These are phyloP conservation scores for Pheucticus melanocephalus DNA, from an alignment of 2,113 vertebrate genomes.

Conservation along the genomic window DNA sequence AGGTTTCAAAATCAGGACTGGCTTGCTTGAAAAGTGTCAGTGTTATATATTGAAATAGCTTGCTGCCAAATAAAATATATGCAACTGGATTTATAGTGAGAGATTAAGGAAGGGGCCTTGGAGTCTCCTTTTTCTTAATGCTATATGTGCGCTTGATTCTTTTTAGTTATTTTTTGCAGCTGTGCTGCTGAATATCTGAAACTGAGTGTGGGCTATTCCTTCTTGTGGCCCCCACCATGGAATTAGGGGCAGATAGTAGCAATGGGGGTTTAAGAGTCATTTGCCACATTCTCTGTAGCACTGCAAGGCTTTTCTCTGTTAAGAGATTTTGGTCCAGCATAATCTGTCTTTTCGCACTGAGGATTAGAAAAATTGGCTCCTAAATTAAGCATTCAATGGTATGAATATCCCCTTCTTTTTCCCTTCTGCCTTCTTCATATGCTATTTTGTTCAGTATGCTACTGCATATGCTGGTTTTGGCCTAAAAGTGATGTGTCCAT, in stretches of 20 bases:
- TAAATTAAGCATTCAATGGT: neutral
- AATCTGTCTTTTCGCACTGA: neutral
- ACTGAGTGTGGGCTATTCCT: neutral
- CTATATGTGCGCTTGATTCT: neutral
- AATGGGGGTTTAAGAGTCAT: neutral
- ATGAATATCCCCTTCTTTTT: neutral
- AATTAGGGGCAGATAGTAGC: neutral
- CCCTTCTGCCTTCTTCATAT: neutral
- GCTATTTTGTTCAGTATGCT: neutral
- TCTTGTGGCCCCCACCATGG: neutral
- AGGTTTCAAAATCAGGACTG: neutral
- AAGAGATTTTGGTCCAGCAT: neutral
- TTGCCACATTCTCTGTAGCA: neutral
- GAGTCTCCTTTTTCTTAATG: slow-evolving; percentile 20
- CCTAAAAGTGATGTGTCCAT: neutral
- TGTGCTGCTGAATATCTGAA: neutral
- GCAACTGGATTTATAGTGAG: slow-evolving; percentile 17
- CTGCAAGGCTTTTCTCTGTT: neutral
- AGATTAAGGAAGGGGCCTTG: slow-evolving; percentile 38
- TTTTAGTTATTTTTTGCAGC: neutral
- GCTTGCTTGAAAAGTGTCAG: slow-evolving; percentile 41
- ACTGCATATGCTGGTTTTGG: neutral
- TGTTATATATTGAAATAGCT: slow-evolving; percentile 22
- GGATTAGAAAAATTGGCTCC: neutral
- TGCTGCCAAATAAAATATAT: slow-evolving; percentile 39